Base-by-base conservation (phyloP, 2,888 invertebrate genomes). In the Aporophyla lueneburgensis region DNA sequence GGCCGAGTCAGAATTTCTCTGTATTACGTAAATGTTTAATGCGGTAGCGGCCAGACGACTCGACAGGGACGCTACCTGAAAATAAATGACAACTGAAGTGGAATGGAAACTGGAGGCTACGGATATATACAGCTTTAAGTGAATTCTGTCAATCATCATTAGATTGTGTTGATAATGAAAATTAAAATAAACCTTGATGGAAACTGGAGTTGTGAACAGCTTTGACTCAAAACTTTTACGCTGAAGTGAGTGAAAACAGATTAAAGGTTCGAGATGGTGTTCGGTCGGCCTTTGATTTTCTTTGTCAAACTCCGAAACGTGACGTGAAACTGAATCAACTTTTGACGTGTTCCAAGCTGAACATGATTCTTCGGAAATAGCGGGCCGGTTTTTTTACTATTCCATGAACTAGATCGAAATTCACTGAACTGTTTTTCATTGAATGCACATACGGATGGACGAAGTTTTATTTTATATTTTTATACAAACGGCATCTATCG, bases 241-340 rank as follows among this genome's bases (percentile, higher is more conserved):
- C 33, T 46, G 51, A 74, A 80, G 6, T 62, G 80, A 80, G 65
- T 62, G 70, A 80, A 81, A 84, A 81, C 80, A 74, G 81, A 81
- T 80, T 84, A 70, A 84, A 81, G 70, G 74, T 80, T 33, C 19
- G 69, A 61, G 69, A 58, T 74, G 65, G 58, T 78, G 80, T 66
- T 84, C 69, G 61, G 68, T 56, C 56, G 67, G 14, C 61, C 74
- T 65, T 70, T 80, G 79, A 72, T 80, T 83, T 72, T 74, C 81
- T 80, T 81, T 81, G 81, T 84, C 84, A 70, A 84, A 81, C 74
- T 84, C 49, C 40, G 51, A 80, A 81, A 81, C 84, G 84, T 84
- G 85, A 81, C 81, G 40, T 58, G 70, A 59, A 80, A 67, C 40
- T 53, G n/a, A 74, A 61, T 49, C 21, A 59, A 84, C 24, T 76